These are phyloP conservation scores for Prosopocoilus inquinatus DNA, from an alignment of 2,888 invertebrate genomes.

Conservation along the genomic window DNA sequence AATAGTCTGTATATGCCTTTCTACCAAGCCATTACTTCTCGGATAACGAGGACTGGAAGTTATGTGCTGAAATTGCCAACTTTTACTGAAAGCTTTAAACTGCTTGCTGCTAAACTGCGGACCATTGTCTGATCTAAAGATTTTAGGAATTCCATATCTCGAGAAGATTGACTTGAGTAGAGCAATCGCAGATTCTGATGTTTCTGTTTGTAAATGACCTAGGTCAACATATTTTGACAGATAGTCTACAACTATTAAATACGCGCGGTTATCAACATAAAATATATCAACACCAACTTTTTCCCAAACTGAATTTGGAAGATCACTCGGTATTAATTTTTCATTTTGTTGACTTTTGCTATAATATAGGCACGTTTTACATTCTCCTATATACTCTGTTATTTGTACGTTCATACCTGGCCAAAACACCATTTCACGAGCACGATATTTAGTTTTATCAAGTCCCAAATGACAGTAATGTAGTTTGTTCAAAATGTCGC, in stretches of 20 bases:
- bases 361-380: neutral
- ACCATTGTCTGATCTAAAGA: too few relatives aligned
- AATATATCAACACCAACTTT: neutral
- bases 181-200: too few relatives aligned
- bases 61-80: too few relatives aligned
- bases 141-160: too few relatives aligned
- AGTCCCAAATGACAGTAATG: neutral
- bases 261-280: neutral
- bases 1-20: too few relatives aligned
- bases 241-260: neutral
- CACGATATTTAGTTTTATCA: neutral
- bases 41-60: too few relatives aligned
- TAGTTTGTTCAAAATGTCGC: neutral
- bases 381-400: neutral
- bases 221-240: neutral
- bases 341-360: neutral
- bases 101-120: too few relatives aligned
- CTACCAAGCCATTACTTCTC: too few relatives aligned
- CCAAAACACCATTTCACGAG: neutral
- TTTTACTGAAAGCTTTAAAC: too few relatives aligned
- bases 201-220: too few relatives aligned
- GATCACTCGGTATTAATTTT: neutral
- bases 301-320: neutral
- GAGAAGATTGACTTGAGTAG: too few relatives aligned
- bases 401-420: neutral